Conservation (phyloP, 2,113 vertebrate genomes). For the Nematolebias whitei region DNA sequence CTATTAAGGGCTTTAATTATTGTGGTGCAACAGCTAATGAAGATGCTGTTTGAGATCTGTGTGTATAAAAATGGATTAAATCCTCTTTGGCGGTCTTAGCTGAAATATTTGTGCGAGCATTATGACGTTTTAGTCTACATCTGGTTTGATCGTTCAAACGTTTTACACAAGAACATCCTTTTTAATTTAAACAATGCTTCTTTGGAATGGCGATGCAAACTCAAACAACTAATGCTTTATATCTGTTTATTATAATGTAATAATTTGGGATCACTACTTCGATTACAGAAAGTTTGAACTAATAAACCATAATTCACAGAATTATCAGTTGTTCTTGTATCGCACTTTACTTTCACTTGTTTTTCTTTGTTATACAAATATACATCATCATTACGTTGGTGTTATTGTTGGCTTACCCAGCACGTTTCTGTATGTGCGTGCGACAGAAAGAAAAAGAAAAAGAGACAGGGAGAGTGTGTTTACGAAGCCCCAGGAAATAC, state of each 20-base stretch:
- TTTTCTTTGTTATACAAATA: conserved; percentile 6
- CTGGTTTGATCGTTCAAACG: no score
- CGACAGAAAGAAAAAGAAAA: background rate
- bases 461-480: conserved; percentile 56
- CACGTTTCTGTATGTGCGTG: conserved; percentile 17
- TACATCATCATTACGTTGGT: background rate
- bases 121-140: conserved; percentile 8
- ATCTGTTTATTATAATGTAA: conserved; percentile 2
- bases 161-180: no score
- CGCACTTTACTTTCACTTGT: conserved; percentile 2
- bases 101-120: background rate
- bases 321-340: conserved; percentile 6
- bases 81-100: background rate
- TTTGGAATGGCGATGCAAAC: background rate
- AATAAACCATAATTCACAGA: conserved; percentile 11
- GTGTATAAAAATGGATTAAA: conserved; percentile 25
- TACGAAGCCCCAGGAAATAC: conserved; percentile 85
- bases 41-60: conserved; percentile 33
- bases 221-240: background rate
- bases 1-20: conserved; percentile 43
- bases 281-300: conserved; percentile 22
- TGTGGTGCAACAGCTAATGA: conserved; percentile 20
- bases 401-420: conserved; percentile 17
- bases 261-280: background rate
- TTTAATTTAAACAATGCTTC: no score